phyloP scores from a whole-genome alignment of 2,797 vertebrate species.

The Falco biarmicus region DNA sequence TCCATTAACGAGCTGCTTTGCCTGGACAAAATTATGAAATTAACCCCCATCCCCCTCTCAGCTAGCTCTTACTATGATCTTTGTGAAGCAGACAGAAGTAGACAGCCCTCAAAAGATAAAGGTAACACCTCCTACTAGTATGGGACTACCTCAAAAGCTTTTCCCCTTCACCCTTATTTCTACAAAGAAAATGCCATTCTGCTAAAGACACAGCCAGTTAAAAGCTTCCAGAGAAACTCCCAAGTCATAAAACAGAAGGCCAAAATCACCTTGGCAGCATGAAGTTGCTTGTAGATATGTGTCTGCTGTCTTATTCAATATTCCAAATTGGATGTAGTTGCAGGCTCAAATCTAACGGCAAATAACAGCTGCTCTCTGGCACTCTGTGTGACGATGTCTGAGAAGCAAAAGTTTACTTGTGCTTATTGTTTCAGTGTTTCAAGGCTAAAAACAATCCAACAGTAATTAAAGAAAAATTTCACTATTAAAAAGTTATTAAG shows the following conservation, averaged over 20 bases:
- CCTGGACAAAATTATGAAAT: not conserved
- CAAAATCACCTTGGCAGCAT: constrained; percentile 70
- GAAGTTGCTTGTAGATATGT: constrained; percentile 70
- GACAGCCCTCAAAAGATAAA: not conserved
- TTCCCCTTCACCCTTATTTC: not conserved
- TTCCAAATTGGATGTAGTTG: constrained; percentile 21
- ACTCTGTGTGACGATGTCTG: constrained; percentile 22
- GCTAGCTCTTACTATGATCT: not conserved
- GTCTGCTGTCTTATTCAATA: constrained; percentile 76
- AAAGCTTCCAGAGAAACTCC: not conserved
- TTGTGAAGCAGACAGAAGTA: not conserved
- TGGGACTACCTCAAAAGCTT: not conserved
- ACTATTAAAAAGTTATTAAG: not conserved
- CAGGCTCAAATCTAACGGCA: constrained; percentile 65
- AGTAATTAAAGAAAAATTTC: not conserved
- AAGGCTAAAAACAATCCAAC: not conserved
- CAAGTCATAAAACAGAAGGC: not conserved
- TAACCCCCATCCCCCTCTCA: not conserved
- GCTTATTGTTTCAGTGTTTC: not conserved
- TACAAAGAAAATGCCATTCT: not conserved
- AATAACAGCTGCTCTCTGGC: constrained; percentile 71
- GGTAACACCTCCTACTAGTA: no score
- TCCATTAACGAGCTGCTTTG: not conserved
- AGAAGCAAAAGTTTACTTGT: not conserved
- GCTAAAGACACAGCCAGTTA: not conserved